A percentile compares a stretch with the other conserved stretches of the same genome.
Evolutionary conservation across 1,140 invertebrate genomes (phyloP).

Genomic region (Probaryconus sp.): DNA sequence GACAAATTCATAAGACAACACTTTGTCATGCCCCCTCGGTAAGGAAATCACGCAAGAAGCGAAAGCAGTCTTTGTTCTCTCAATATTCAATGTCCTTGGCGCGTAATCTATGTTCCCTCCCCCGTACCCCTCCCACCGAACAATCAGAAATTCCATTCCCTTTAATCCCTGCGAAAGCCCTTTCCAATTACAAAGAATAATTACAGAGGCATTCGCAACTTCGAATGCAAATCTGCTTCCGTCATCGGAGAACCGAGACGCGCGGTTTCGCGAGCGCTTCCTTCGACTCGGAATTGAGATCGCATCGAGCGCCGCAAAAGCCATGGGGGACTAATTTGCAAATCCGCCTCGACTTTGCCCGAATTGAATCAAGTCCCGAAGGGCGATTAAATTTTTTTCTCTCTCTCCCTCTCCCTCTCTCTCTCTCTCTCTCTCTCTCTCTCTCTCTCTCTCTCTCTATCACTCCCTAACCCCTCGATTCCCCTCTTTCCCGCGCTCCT

Average conservation of each 20-base stretch:
- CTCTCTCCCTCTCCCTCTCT: neutral
- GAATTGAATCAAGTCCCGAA: slow-evolving; percentile 32
- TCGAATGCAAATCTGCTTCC: slow-evolving; percentile 50
- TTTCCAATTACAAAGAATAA: slow-evolving; percentile 62
- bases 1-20: slow-evolving; percentile 45
- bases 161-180: slow-evolving; percentile 51
- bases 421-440: neutral
- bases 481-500: neutral
- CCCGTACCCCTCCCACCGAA: slow-evolving; percentile 11
- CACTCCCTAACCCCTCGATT: neutral
- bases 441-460: neutral
- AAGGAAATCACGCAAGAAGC: neutral
- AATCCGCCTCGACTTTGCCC: slow-evolving; percentile 48
- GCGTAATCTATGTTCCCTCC: slow-evolving; percentile 20
- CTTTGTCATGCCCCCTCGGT: slow-evolving; percentile 19
- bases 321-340: slow-evolving; percentile 55
- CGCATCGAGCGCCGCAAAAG: slow-evolving; percentile 28
- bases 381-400: slow-evolving; percentile 24
- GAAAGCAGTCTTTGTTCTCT: slow-evolving; percentile 20
- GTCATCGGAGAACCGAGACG: slow-evolving; percentile 19
- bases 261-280: slow-evolving; percentile 32
- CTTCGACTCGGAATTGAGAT: slow-evolving; percentile 45
- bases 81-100: neutral
- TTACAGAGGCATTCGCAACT: slow-evolving; percentile 51
- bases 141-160: slow-evolving; percentile 44